These are phyloP conservation scores for Noctuana brunneofusca DNA, from an alignment of 2,888 invertebrate genomes.

Conservation along the genomic window DNA sequence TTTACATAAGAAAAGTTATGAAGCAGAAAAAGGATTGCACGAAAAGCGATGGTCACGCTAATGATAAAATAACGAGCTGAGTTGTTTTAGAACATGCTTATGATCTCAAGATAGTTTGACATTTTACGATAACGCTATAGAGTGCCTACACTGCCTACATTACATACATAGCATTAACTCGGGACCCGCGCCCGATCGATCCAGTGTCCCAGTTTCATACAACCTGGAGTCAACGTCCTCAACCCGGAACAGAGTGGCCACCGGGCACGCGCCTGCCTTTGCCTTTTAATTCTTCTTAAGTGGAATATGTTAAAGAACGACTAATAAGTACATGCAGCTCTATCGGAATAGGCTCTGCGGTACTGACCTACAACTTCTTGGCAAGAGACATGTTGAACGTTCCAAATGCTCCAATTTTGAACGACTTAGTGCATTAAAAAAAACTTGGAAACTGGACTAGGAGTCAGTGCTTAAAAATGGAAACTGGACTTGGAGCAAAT, in stretches of 20 bases:
- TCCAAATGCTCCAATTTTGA: neutral
- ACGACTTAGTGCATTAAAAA: too few species aligned
- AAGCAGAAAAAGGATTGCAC: too few species aligned
- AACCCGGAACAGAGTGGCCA: conserved; percentile 1
- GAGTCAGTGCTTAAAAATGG: too few species aligned
- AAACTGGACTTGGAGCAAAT: too few species aligned
- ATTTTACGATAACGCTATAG: too few species aligned
- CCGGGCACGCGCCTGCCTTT: neutral
- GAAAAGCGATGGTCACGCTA: too few species aligned
- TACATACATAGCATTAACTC: neutral
- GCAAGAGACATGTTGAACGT: conserved; percentile 1
- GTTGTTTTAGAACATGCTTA: too few species aligned
- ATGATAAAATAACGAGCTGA: too few species aligned
- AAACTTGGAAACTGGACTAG: too few species aligned
- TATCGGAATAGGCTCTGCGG: neutral
- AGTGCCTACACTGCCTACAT: neutral
- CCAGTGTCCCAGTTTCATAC: conserved; percentile 56
- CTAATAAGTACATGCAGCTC: neutral
- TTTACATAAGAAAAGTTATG: neutral
- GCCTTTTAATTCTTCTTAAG: neutral
- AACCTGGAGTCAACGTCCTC: conserved; percentile 46
- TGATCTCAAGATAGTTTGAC: too few species aligned
- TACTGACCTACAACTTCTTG: conserved; percentile 11
- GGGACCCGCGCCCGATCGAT: conserved; percentile 52
- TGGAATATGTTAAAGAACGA: neutral